Conservation (phyloP, 2,888 invertebrate genomes). For the Hydropsyche betteni region DNA sequence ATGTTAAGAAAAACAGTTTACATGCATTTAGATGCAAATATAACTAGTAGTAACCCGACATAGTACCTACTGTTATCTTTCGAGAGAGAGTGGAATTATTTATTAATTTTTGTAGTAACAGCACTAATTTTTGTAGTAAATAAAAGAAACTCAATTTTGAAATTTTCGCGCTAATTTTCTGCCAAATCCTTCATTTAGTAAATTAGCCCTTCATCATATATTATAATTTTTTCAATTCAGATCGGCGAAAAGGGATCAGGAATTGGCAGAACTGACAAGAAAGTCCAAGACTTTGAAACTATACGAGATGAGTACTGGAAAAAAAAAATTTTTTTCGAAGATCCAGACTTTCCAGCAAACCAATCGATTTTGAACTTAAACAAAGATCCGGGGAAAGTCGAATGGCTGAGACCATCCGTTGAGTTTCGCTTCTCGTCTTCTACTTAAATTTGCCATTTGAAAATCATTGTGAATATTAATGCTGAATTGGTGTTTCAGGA, state of each 20-base stretch:
- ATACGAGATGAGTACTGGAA: conserved; percentile 75
- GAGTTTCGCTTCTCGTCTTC: not conserved
- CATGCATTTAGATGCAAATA: too few species aligned
- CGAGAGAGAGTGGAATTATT: too few species aligned
- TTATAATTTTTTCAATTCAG: conserved; percentile 64
- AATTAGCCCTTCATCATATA: too few species aligned
- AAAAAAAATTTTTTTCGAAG: conserved; percentile 86
- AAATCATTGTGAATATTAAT: not conserved
- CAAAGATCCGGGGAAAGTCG: conserved; percentile 80
- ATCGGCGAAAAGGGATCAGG: conserved; percentile 83
- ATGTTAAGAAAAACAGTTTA: too few species aligned
- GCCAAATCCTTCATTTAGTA: too few species aligned
- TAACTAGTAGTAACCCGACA: too few species aligned
- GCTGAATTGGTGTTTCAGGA: conserved; percentile 69
- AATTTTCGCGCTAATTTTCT: too few species aligned
- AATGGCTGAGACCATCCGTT: conserved; percentile 93
- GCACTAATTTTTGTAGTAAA: too few species aligned
- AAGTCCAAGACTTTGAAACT: conserved; percentile 70
- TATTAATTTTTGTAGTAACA: too few species aligned
- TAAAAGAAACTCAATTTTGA: too few species aligned
- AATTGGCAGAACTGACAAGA: conserved; percentile 63
- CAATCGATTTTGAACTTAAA: conserved; percentile 87
- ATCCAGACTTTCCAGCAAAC: conserved; percentile 86
- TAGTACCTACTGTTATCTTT: too few species aligned
- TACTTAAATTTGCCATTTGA: too few species aligned